Evolutionary conservation across 2,888 invertebrate genomes (phyloP).

Genomic region (Tipula unca): DNA sequence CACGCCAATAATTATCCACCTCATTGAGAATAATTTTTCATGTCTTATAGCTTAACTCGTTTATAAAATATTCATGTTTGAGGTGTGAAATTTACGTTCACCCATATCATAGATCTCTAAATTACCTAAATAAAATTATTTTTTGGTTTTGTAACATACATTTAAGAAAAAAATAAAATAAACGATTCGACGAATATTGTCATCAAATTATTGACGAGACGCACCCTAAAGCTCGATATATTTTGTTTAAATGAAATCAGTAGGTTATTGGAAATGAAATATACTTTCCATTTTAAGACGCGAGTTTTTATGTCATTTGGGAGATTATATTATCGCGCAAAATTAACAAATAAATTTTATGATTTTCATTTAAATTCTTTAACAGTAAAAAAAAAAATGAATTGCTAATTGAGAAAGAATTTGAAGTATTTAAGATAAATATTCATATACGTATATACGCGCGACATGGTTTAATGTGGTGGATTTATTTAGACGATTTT

Average conservation of each 20-base stretch:
- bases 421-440: not conserved
- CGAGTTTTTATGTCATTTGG: not conserved
- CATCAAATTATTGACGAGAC: no score
- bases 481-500: not conserved
- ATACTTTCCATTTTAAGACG: not conserved
- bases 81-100: not conserved
- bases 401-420: not conserved
- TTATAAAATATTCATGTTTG: not conserved
- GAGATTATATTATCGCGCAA: not conserved
- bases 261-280: not conserved
- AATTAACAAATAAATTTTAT: not conserved
- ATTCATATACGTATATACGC: not conserved
- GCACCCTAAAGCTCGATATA: not conserved
- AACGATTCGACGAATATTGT: no score
- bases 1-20: not conserved
- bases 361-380: not conserved
- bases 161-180: not conserved
- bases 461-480: not conserved
- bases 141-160: not conserved
- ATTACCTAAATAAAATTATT: not conserved
- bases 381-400: not conserved
- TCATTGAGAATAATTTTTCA: not conserved
- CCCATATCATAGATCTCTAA: not conserved
- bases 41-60: not conserved
- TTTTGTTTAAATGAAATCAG: not conserved